Base-by-base conservation (phyloP, 2,888 invertebrate genomes). In the Pachycephus smyrnensis region DNA sequence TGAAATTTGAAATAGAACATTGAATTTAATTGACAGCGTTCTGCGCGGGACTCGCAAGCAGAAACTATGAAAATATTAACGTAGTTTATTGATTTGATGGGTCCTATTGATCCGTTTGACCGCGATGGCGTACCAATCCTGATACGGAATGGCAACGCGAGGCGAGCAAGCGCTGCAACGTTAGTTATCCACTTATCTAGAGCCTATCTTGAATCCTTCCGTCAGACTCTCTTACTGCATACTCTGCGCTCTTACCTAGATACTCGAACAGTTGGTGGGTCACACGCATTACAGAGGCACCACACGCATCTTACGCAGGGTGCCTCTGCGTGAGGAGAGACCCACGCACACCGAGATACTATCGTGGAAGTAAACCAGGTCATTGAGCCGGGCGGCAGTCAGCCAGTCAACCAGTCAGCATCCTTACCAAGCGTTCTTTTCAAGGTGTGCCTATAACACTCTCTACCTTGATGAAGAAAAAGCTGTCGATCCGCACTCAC, bases 381-480 rank as follows among this genome's bases (percentile, higher is more conserved):
- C 88, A 87, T 79, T 82, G 31, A 69, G 69, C 69, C 69, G 30
- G 69, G 12, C 69, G 30, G 69, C 69, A 36, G 36, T 36, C 36
- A 36, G 36, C 37, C 37, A 37, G 37, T 40, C 15, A 6, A 15
- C 77, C 77, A 75, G 75, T 74, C 77, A 77, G 77, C 77, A 77
- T 77, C 77, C 75, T 77, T 77, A 40, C 40, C 40, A 15, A 40
- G 40, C 40, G 40, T 40, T 40, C 85, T 84, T 86, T 88, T 84
- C 84, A 85, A 84, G 86, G 84, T 85, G 84, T 85, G 88, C 89
- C 88, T 89, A 88, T 89, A 89, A 89, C 88, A 90, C 90, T 90
- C 89, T 89, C 89, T 88, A 89, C 86, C 88, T 82, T 87, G 83
- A 79, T 81, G 82, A 81, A 85, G 88, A 86, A 87, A 88, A 86